Conservation (phyloP, 2,113 vertebrate species). For the Rousettus leschenaultii region DNA sequence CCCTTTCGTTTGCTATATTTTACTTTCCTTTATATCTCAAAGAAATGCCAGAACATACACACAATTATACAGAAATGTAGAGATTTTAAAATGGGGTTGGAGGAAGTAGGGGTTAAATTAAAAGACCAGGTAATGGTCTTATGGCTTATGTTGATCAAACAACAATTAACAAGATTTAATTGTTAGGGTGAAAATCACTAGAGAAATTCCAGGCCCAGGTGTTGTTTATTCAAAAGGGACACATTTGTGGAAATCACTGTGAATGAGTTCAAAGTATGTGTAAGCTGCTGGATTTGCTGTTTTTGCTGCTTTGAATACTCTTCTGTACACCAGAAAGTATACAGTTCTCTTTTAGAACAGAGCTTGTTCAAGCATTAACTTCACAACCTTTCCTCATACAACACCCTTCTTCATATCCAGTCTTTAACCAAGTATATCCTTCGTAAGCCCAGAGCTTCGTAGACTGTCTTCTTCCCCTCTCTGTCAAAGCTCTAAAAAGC, state of each 20-base stretch:
- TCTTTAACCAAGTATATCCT: neutral
- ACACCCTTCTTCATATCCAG: neutral
- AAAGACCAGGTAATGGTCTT: neutral
- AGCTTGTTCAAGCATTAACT: neutral
- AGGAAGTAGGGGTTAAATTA: neutral
- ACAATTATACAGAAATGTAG: neutral
- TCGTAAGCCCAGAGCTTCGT: neutral
- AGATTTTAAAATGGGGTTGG: neutral
- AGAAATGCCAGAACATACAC: neutral
- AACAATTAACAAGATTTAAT: neutral
- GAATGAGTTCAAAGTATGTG: neutral
- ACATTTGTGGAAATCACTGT: neutral
- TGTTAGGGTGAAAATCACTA: neutral
- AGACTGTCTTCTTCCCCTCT: neutral
- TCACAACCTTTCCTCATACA: neutral
- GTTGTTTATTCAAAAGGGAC: neutral
- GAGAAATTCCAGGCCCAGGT: neutral
- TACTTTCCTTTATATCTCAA: neutral
- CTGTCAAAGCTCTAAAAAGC: conserved; percentile 6
- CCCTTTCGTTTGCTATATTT: neutral
- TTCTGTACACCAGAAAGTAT: neutral
- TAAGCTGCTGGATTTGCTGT: neutral
- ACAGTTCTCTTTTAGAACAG: neutral
- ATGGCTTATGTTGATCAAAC: neutral
- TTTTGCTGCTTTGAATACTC: neutral